phyloP scores from a whole-genome alignment of 2,888 invertebrate genomes.

The Dilophus febrilis region DNA sequence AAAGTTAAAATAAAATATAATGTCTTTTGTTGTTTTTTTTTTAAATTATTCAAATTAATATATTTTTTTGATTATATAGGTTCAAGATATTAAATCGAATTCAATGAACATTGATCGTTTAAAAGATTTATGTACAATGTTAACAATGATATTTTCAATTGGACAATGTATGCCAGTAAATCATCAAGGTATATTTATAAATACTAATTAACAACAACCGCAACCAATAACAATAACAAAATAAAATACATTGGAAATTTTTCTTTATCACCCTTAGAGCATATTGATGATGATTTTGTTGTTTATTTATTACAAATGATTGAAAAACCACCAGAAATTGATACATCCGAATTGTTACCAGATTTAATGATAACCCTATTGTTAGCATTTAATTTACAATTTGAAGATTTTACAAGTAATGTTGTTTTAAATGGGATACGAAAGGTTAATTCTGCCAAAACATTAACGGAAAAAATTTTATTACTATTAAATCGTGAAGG shows the following conservation, averaged over 20 bases:
- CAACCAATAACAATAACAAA: constrained; percentile 1
- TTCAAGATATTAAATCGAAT: constrained; percentile 57
- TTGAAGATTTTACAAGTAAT: constrained; percentile 47
- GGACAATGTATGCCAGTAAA: constrained; percentile 79
- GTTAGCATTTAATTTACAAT: constrained; percentile 81
- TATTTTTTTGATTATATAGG: constrained; percentile 53
- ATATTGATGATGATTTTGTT: constrained; percentile 68
- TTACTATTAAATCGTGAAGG: constrained; percentile 81
- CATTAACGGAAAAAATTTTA: constrained; percentile 78
- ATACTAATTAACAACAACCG: not conserved
- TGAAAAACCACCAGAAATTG: constrained; percentile 62
- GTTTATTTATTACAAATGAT: constrained; percentile 64
- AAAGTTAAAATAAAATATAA: constrained; percentile 56
- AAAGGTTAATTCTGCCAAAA: constrained; percentile 55
- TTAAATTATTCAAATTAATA: constrained; percentile 54
- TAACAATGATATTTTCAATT: constrained; percentile 80
- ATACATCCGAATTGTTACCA: constrained; percentile 68
- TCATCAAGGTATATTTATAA: constrained; percentile 52
- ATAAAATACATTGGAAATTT: constrained; percentile 1
- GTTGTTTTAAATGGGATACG: constrained; percentile 53
- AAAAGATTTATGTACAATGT: constrained; percentile 62
- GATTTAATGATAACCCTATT: constrained; percentile 71
- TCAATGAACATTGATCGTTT: constrained; percentile 61
- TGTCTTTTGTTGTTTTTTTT: too few species aligned
- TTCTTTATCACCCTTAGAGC: constrained; percentile 32